These are phyloP conservation scores for Vicugna pacos DNA, from an alignment of 2,113 vertebrate species.

Conservation along the genomic window DNA sequence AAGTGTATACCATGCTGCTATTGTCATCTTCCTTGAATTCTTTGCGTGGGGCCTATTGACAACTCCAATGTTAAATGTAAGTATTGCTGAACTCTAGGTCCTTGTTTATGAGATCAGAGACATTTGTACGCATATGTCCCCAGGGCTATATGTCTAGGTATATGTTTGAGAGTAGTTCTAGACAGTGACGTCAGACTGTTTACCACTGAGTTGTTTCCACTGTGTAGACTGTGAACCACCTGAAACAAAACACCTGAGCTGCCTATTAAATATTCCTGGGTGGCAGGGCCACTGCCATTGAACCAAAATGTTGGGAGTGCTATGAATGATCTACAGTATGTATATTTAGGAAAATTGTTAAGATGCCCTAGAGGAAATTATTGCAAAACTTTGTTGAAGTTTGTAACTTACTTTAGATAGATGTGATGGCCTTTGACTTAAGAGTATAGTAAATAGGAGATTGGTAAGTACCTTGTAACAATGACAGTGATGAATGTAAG, in stretches of 20 bases:
- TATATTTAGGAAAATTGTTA: constrained; percentile 11
- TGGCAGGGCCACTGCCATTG: neutral
- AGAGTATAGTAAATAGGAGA: constrained; percentile 26
- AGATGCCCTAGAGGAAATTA: neutral
- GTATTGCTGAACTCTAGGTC: constrained; percentile 79
- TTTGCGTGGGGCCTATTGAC: constrained; percentile 98
- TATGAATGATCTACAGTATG: neutral
- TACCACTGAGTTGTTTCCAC: neutral
- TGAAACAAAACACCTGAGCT: neutral
- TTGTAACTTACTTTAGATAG: neutral
- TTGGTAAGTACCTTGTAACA: constrained; percentile 25
- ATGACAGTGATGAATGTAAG: constrained; percentile 14
- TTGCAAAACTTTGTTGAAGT: neutral
- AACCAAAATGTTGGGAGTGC: neutral
- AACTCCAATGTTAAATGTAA: constrained; percentile 96
- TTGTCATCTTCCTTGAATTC: constrained; percentile 98
- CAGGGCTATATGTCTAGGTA: neutral
- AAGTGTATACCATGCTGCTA: constrained; percentile 94
- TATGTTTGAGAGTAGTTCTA: constrained; percentile 3
- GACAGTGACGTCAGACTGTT: neutral
- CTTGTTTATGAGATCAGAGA: neutral
- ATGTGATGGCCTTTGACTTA: constrained; percentile 9
- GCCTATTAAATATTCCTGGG: neutral
- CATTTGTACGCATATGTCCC: neutral
- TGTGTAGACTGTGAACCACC: neutral